Evolutionary conservation across 2,888 invertebrate genomes (phyloP).

Genomic region (Tanypteryx hageni): DNA sequence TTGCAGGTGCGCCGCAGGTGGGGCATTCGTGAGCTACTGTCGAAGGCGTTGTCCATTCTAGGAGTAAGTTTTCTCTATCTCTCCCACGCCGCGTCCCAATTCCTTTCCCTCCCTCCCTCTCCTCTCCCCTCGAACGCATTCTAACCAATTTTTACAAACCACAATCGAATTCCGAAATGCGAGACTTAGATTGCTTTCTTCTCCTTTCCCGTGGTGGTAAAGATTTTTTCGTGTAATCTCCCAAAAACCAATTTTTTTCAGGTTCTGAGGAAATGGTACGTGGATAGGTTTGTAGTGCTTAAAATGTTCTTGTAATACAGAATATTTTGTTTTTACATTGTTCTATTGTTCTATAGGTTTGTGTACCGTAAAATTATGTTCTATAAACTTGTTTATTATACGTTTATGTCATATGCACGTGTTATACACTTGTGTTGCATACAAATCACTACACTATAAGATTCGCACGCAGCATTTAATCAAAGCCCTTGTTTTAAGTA

Average conservation of each 20-base stretch:
- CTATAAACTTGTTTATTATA: too few relatives aligned
- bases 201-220: background rate
- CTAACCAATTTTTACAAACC: background rate
- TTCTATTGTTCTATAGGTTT: too few relatives aligned
- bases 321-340: too few relatives aligned
- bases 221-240: background rate
- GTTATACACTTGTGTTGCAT: too few relatives aligned
- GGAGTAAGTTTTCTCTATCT: background rate
- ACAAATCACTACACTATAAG: too few relatives aligned
- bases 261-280: background rate
- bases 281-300: background rate
- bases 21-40: too few relatives aligned
- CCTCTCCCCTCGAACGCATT: background rate
- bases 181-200: background rate
- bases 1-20: too few relatives aligned
- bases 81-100: background rate
- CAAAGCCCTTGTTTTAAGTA: too few relatives aligned
- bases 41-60: background rate
- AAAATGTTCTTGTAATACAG: too few relatives aligned
- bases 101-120: background rate
- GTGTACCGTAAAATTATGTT: too few relatives aligned
- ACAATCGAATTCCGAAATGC: constrained; percentile 28
- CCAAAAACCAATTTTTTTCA: background rate
- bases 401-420: too few relatives aligned
- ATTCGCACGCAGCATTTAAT: too few relatives aligned